Evolutionary conservation across 2,888 invertebrate species (phyloP).

Genomic region (Apoderus coryli): DNA sequence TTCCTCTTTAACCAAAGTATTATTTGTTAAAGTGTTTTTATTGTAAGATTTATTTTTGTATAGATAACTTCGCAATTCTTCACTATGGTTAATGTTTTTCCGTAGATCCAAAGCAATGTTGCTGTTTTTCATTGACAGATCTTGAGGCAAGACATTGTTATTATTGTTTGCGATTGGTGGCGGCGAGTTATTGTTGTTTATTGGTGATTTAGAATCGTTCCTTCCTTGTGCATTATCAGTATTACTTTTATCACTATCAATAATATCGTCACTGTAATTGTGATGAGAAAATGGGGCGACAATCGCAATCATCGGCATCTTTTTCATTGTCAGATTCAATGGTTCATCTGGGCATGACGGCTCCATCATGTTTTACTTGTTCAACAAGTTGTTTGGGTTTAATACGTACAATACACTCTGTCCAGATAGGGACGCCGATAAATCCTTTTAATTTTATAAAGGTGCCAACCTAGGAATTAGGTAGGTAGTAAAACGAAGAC

Average conservation of each 20-base stretch:
- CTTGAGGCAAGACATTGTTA: conserved; percentile 32
- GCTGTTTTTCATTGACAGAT: conserved; percentile 27
- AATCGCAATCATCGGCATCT: conserved; percentile 39
- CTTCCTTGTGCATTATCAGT: conserved; percentile 9
- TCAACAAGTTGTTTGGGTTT: conserved; percentile 6
- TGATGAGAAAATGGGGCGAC: conserved; percentile 33
- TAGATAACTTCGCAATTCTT: conserved; percentile 26
- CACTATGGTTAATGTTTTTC: conserved; percentile 19
- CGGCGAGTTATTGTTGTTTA: conserved; percentile 18
- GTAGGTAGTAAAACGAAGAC: no score
- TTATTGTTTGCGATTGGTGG: conserved; percentile 11
- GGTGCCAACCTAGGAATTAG: neutral
- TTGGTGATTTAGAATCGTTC: conserved; percentile 2
- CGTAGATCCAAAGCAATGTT: conserved; percentile 18
- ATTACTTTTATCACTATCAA: conserved; percentile 13
- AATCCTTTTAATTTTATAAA: no score
- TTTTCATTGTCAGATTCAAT: conserved; percentile 36
- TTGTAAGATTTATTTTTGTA: conserved; percentile 30
- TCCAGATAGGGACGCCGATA: no score
- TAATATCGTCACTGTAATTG: conserved; percentile 19
- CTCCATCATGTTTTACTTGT: conserved; percentile 31
- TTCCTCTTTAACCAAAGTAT: conserved; percentile 20
- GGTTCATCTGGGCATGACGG: conserved; percentile 33
- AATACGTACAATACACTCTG: no score
- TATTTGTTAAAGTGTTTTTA: conserved; percentile 24